These are phyloP conservation scores for Nesidiocoris tenuis DNA, from an alignment of 2,888 invertebrate species.

Conservation along the genomic window DNA sequence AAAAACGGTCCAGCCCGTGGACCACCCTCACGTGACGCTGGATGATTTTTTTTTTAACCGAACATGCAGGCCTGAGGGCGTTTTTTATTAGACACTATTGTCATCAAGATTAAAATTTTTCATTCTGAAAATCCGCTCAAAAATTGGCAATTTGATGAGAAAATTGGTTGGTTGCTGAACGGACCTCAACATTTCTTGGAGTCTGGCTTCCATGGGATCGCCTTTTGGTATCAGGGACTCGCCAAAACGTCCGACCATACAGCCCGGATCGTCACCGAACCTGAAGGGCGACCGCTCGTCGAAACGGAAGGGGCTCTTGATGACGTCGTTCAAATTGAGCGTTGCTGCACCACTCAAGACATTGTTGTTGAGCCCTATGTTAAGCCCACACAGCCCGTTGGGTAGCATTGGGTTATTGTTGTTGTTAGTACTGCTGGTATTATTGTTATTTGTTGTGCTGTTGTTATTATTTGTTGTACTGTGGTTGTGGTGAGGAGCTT, in stretches of 20 bases:
- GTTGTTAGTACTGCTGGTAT: conserved; percentile 55
- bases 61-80: too few species aligned
- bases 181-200: conserved; percentile 83
- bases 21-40: too few species aligned
- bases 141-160: not conserved
- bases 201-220: conserved; percentile 88
- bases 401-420: conserved; percentile 57
- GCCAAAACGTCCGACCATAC: conserved; percentile 80
- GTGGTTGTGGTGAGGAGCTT: conserved; percentile 54
- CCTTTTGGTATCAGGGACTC: conserved; percentile 89
- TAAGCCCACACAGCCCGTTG: conserved; percentile 53
- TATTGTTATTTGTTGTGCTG: conserved; percentile 54
- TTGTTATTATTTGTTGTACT: conserved; percentile 51
- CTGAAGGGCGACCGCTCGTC: conserved; percentile 78
- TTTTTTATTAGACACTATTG: too few species aligned
- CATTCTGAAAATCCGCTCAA: not conserved
- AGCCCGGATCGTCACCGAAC: conserved; percentile 82
- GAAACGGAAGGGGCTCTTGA: conserved; percentile 72
- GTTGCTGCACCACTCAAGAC: conserved; percentile 52
- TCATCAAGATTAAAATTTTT: too few species aligned
- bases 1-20: too few species aligned
- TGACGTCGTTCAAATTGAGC: conserved; percentile 54
- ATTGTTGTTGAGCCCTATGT: conserved; percentile 52
- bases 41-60: too few species aligned
- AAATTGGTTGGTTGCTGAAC: conserved; percentile 5